phyloP scores from a whole-genome alignment of 2,797 vertebrate genomes.

The Epinephelus malabaricus region DNA sequence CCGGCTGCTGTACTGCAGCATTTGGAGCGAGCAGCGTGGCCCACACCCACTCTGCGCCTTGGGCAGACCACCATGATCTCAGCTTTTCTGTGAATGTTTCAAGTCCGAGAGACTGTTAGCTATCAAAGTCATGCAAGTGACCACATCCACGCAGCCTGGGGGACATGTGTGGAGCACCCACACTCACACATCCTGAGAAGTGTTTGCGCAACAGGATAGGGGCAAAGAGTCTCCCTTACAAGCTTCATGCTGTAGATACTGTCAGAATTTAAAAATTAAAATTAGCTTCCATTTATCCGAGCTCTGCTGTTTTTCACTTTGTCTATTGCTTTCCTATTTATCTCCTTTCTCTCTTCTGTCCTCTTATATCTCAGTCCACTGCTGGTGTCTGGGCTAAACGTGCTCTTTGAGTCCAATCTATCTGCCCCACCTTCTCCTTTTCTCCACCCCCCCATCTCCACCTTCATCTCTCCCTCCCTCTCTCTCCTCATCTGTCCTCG shows the following conservation, averaged over 20 bases:
- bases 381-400: constrained; percentile 44
- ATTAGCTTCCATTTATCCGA: constrained; percentile 22
- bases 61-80: constrained; percentile 50
- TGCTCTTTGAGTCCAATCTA: constrained; percentile 57
- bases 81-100: constrained; percentile 48
- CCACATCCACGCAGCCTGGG: constrained; percentile 51
- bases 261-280: constrained; percentile 40
- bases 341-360: constrained; percentile 32
- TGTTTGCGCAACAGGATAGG: constrained; percentile 30
- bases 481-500: constrained; percentile 51
- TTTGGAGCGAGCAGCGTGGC: constrained; percentile 2
- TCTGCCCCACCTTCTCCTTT: constrained; percentile 39
- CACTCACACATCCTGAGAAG: constrained; percentile 8
- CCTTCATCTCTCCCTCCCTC: constrained; percentile 31
- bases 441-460: constrained; percentile 31
- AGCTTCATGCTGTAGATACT: constrained; percentile 15
- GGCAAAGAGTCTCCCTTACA: constrained; percentile 25
- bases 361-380: constrained; percentile 34
- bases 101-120: constrained; percentile 42
- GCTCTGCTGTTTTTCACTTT: constrained; percentile 38
- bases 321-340: constrained; percentile 47
- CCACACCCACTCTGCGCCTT: constrained; percentile 47
- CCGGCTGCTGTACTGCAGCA: constrained; percentile 4
- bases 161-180: constrained; percentile 40
- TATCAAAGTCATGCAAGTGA: constrained; percentile 58